phyloP scores from a whole-genome alignment of 2,888 invertebrate genomes.

The Phyto melanocephala region DNA sequence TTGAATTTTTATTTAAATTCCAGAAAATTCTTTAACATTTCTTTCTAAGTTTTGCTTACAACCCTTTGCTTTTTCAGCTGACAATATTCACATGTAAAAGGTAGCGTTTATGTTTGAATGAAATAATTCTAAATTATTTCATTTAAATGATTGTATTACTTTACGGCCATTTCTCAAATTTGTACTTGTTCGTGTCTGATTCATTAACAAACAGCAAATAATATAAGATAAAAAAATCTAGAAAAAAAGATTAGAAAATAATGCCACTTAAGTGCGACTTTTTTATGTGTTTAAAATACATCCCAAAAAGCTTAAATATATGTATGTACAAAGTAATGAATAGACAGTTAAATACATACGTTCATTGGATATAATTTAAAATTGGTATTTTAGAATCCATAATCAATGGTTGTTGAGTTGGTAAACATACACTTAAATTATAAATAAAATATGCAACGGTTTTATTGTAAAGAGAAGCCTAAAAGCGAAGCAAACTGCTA shows the following conservation, averaged over 20 bases:
- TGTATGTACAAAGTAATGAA: too few relatives aligned
- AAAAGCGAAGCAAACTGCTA: too few relatives aligned
- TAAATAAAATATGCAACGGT: not conserved
- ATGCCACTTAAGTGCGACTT: conserved; percentile 58
- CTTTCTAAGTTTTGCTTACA: too few relatives aligned
- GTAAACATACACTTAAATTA: not conserved
- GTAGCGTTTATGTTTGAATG: not conserved
- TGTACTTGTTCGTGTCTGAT: conserved; percentile 17
- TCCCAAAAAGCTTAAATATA: conserved; percentile 28
- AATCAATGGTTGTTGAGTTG: conserved; percentile 4
- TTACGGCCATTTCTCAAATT: conserved; percentile 16
- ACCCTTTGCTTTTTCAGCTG: too few relatives aligned
- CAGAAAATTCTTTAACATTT: too few relatives aligned
- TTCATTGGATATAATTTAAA: not conserved
- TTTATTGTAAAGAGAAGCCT: too few relatives aligned
- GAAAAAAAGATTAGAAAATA: conserved; percentile 40
- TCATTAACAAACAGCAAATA: conserved; percentile 28
- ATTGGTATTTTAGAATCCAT: conserved; percentile 7
- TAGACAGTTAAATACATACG: too few relatives aligned
- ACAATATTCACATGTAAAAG: not conserved
- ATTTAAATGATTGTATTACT: conserved; percentile 17
- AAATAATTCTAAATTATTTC: conserved; percentile 7
- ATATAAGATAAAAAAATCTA: not conserved
- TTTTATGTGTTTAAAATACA: conserved; percentile 6
- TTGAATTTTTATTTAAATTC: too few relatives aligned